Percentiles rank a stretch among this genome's conserved stretches.
phyloP scores from a whole-genome alignment of 1,140 invertebrate species.

The Drosophila busckii region DNA sequence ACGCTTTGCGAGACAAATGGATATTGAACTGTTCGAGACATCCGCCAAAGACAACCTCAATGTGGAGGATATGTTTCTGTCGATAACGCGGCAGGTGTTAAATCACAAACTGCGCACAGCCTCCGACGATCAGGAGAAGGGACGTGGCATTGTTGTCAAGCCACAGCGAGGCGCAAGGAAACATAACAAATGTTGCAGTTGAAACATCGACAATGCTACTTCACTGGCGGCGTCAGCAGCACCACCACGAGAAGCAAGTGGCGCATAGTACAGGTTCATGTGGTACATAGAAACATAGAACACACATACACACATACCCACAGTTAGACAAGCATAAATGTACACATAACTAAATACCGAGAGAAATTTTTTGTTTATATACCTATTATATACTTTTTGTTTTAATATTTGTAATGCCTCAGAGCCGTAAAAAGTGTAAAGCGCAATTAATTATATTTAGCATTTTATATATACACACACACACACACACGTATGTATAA shows the following conservation, averaged over 20 bases:
- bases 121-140: conserved; percentile 80
- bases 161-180: conserved; percentile 44
- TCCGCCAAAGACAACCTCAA: conserved; percentile 99
- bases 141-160: conserved; percentile 80
- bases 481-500: conserved; percentile 18
- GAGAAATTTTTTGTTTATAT: conserved; percentile 36
- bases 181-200: conserved; percentile 75
- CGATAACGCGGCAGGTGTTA: conserved; percentile 83
- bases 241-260: conserved; percentile 20
- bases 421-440: conserved; percentile 68
- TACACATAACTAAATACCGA: conserved; percentile 30
- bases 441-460: conserved; percentile 73
- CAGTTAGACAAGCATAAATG: conserved; percentile 28
- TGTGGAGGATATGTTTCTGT: conserved; percentile 95
- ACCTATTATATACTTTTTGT: conserved; percentile 33
- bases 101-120: conserved; percentile 72
- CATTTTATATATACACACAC: conserved; percentile 58
- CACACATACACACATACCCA: conserved; percentile 23
- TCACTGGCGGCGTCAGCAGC: conserved; percentile 14
- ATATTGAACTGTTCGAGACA: conserved; percentile 98
- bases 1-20: conserved; percentile 97
- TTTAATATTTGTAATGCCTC: conserved; percentile 57
- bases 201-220: conserved; percentile 50
- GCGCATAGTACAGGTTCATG: conserved; percentile 51
- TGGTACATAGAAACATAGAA: conserved; percentile 26